Evolutionary conservation across 2,888 invertebrate genomes (phyloP).

Genomic region (Ophonus ardosiacus): DNA sequence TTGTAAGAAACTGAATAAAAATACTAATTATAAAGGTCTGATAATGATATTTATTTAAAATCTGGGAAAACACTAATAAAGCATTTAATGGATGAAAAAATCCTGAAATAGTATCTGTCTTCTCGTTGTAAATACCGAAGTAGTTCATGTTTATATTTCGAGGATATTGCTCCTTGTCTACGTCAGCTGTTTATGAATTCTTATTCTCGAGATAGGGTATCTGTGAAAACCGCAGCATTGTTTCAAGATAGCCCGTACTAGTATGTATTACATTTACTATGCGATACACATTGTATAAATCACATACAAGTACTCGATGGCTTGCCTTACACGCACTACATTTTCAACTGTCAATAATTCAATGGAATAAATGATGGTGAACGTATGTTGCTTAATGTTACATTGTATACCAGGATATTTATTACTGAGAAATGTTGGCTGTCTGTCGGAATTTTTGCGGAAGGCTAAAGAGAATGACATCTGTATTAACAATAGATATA

Average conservation of each 20-base stretch:
- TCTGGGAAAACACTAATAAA: no score
- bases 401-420: neutral
- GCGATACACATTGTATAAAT: neutral
- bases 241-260: neutral
- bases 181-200: slow-evolving; percentile 59
- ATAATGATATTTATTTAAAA: no score
- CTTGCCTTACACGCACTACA: neutral
- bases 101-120: slow-evolving; percentile 45
- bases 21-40: no score
- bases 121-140: slow-evolving; percentile 39
- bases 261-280: neutral
- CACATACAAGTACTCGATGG: neutral
- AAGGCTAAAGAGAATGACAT: neutral
- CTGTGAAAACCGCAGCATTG: slow-evolving; percentile 21
- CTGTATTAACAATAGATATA: neutral
- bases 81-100: slow-evolving; percentile 11
- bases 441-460: neutral
- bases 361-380: neutral
- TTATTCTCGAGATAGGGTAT: slow-evolving; percentile 12
- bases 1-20: no score
- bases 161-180: slow-evolving; percentile 62
- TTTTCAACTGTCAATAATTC: neutral
- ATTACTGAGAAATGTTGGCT: neutral
- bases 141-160: slow-evolving; percentile 61
- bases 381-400: neutral